Base-by-base conservation (phyloP, 2,888 invertebrate genomes). In the Rhingia campestris region DNA sequence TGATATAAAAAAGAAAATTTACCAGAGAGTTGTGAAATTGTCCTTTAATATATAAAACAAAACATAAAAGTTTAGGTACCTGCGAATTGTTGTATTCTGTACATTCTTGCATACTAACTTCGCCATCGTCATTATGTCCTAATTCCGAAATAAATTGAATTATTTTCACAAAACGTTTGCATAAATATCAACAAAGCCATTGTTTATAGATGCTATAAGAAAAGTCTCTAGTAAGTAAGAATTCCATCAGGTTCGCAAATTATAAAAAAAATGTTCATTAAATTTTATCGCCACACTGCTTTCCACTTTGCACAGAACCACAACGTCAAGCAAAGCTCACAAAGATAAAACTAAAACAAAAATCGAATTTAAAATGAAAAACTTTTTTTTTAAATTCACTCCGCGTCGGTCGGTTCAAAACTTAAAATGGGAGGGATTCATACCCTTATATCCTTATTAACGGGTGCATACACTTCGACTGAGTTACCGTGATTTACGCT, bases 211-310 rank as follows among this genome's bases (percentile, higher is more conserved):
- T 12, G 43, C n/a, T 6, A 45, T 12, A 45, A 45, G 5, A 45
- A 45, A 5, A 45, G 41, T 43, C 53, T 6, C 30, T 4, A 4
- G n/a, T 35, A 4, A n/a, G 4, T 30, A 12, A 32, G n/a, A 47
- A n/a, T n/a, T 30, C 6, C 2, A 43, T 35, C 10, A 30, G 7
- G 32, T 9, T 22, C 10, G 6, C 10, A 51, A 37, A 54, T 39
- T 14, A 56, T 12, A 67, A 12, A 53, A 59, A 37, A 30, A 75
- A 67, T 53, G 67, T 75, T 75, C 75, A 67, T 75, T 67, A 75
- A 75, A 75, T 75, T 75, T 67, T 75, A 75, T 75, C 75, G 75
- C 75, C 67, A 66, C 58, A 58, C 30, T 67, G 66, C 39, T 56
- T 49, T 30, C 32, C 56, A 53, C 22, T 49, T 12, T 64, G 63